Base-by-base conservation (phyloP, 2,113 vertebrate species). In the Macquaria australasica region DNA sequence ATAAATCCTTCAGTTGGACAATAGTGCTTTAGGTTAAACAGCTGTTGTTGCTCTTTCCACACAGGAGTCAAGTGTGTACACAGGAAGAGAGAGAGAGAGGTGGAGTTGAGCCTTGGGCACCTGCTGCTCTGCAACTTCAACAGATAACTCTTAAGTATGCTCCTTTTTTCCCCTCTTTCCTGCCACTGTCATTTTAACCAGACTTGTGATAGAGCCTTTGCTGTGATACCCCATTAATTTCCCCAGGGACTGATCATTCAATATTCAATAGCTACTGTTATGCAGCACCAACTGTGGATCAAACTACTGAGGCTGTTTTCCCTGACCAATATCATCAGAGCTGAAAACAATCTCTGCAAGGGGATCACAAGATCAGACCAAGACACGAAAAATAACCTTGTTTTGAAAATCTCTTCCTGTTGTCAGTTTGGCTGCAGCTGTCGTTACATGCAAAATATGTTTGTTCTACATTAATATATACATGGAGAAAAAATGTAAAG, bases 181-280 rank as follows among this genome's bases (percentile, higher is more conserved):
- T 90, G 76, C 86, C 73, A 59, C 87, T 83, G 91, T 91, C 90
- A 89, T 95, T 94, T 88, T 74, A 87, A 90, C 73, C 81, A 82
- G 81, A 88, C 84, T 69, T 78, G 87, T 83, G 91, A 91, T 85
- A 28, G 67, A 79, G 87, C 72, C 84, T 56, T 90, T 83, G 85
- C 91, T 92, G 79, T 83, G 91, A 90, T 91, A 84, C 84, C 76
- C 73, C 77, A 89, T 93, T 95, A 91, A 94, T 96, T 96, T 96
- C 95, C 95, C 95, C 76, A 0, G 86, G 79, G 89, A 69, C 82
- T 73, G 88, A 91, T 95, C 89, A 92, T 92, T 94, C 91, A 95
- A 93, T 94, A 95, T 95, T 93, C 95, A 94, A 89, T 88, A 90
- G 87, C 86, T 75, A 79, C 73, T 87, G 85, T 88, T 91, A 82